phyloP scores from a whole-genome alignment of 2,113 vertebrate genomes.

The Columba livia region DNA sequence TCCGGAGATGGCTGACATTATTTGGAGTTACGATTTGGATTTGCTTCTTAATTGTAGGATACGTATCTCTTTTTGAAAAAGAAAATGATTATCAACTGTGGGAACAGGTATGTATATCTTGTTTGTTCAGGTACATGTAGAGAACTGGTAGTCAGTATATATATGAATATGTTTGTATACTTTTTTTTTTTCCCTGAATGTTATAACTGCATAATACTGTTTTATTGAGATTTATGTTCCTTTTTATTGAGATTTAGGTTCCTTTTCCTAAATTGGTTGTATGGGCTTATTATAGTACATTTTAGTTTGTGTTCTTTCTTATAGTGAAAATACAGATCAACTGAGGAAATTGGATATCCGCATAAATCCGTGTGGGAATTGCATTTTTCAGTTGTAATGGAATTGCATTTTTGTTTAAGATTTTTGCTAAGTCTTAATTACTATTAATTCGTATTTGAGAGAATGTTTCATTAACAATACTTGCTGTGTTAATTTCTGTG shows the following conservation, averaged over 20 bases:
- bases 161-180: no score
- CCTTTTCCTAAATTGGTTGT: not conserved
- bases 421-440: not conserved
- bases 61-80: conserved; percentile 80
- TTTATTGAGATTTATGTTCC: not conserved
- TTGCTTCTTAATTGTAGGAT: conserved; percentile 87
- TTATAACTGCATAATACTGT: fast-evolving
- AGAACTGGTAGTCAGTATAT: not conserved
- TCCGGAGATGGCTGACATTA: conserved; percentile 81
- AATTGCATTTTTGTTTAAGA: not conserved
- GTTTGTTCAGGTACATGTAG: fast-evolving
- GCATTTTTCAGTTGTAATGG: not conserved
- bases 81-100: conserved; percentile 46
- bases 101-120: conserved; percentile 84
- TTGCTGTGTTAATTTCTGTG: not conserved
- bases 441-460: not conserved
- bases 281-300: not conserved
- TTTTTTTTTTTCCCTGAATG: not conserved
- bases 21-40: conserved; percentile 85
- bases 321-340: not conserved
- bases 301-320: not conserved
- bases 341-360: not conserved
- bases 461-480: not conserved
- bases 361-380: not conserved
- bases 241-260: not conserved